Evolutionary conservation across 2,797 vertebrate species (phyloP).

Genomic region (Tarsius wallacei): DNA sequence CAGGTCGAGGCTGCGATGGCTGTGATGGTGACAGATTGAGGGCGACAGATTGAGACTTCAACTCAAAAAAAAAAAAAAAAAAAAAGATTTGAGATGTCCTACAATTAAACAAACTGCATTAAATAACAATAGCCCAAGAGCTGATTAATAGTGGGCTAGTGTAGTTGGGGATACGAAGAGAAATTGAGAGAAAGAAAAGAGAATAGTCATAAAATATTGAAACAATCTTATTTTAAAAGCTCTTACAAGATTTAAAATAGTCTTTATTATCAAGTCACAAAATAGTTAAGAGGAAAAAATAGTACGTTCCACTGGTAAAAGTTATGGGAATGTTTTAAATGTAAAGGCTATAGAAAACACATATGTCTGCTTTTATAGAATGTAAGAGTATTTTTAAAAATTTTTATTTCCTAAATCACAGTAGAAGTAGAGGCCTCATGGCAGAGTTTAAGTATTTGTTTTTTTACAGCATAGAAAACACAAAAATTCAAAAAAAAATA

Average conservation of each 20-base stretch:
- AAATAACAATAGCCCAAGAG: not conserved
- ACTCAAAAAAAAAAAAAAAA: too few species aligned
- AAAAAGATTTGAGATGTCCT: not conserved
- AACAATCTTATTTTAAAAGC: not conserved
- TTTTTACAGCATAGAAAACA: not conserved
- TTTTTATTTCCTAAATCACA: conserved; percentile 57
- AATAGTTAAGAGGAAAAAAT: conserved; percentile 38
- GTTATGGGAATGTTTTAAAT: not conserved
- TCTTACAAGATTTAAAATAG: conserved; percentile 38
- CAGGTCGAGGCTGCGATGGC: too few species aligned
- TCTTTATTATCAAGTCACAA: conserved; percentile 7
- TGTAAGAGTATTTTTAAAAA: not conserved
- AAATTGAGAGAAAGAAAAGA: conserved; percentile 17
- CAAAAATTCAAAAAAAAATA: not conserved
- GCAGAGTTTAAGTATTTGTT: not conserved
- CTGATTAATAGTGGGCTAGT: not conserved
- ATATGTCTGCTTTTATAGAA: not conserved
- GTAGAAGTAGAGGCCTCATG: not conserved
- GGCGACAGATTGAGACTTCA: too few species aligned
- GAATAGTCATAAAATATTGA: conserved; percentile 41
- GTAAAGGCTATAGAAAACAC: not conserved
- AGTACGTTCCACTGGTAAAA: not conserved
- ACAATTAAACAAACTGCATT: not conserved
- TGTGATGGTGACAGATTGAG: too few species aligned
- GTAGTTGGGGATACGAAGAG: not conserved